These are phyloP conservation scores for Petrolisthes cinctipes DNA, from an alignment of 2,888 invertebrate genomes.

Conservation along the genomic window DNA sequence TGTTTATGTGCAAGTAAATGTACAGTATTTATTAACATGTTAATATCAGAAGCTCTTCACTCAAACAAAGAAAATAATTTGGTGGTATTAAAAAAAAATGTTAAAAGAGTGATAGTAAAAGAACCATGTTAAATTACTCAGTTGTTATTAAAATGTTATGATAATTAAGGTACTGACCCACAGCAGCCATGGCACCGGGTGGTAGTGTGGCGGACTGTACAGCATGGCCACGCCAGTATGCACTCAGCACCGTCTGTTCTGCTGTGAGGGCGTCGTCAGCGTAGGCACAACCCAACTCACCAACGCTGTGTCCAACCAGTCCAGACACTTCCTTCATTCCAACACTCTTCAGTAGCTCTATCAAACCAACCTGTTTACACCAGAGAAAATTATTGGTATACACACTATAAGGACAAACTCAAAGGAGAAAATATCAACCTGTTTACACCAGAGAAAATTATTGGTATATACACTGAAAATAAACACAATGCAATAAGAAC, in stretches of 20 bases:
- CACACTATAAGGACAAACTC: background rate
- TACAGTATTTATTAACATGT: background rate
- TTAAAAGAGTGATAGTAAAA: background rate
- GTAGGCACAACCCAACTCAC: constrained; percentile 95
- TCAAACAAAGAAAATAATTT: background rate
- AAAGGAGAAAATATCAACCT: no score
- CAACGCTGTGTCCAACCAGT: constrained; percentile 95
- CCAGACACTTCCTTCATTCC: constrained; percentile 87
- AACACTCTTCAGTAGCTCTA: constrained; percentile 83
- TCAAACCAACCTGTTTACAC: constrained; percentile 82
- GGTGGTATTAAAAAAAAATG: background rate
- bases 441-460: constrained; percentile 64
- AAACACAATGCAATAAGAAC: background rate
- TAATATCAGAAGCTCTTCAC: no score
- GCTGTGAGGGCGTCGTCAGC: constrained; percentile 95
- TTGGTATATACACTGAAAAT: background rate
- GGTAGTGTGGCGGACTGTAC: constrained; percentile 82
- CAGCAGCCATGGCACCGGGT: constrained; percentile 90
- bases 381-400: constrained; percentile 19
- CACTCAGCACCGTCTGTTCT: constrained; percentile 92
- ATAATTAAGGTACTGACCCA: constrained; percentile 74
- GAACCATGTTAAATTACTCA: background rate
- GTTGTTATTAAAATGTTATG: background rate
- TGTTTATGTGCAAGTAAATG: background rate
- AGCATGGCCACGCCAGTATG: constrained; percentile 92